Evolutionary conservation across 2,113 vertebrate genomes (phyloP), one percentile per base, ranked within the genome.

Genomic region (Theristicus caerulescens): DNA sequence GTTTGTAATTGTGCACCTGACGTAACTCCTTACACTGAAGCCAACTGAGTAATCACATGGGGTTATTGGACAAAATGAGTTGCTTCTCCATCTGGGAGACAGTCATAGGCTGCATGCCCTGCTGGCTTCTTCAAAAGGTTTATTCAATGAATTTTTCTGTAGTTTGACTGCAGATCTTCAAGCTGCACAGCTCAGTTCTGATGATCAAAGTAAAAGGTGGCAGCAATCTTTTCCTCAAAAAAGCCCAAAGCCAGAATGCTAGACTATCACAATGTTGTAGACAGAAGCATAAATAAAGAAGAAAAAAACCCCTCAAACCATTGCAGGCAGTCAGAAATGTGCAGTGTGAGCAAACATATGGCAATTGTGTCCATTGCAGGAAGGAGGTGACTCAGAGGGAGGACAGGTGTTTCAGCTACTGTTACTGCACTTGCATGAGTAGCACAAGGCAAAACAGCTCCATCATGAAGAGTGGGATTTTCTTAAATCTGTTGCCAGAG

Each of bases 11-110:
- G 82, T 90, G 93, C 76, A 90, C 88, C 92, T 96, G 95, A 90
- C 82, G 69, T 44, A 92, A 86, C 67, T 88, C 79, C 76, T 86
- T 62, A 27, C 79, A 57, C 82, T 92, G 92, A 65, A 95, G 90
- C 85, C 93, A 96, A 92, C 13, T 80, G 82, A 81, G 42, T 51
- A 77, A 94, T 90, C 82, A 88, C 92, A 88, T 55, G 82, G 90
- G 79, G 85, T 73, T 90, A 58, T 16, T 86, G 93, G 90, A 90
- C 88, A 94, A 93, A 95, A 88, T 94, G 55, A 93, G 95, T 88
- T 70, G 62, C 67, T 90, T 85, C 79, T 95, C 92, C 92, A 90
- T 89, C 90, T 96, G 88, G 82, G 82, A 87, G 81, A 27, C 34
- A 82, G 58, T 88, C 58, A 65, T 10, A 61, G 58, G 82, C 62